Base-by-base conservation (phyloP, 2,113 vertebrate species). In the Eulemur macaco region DNA sequence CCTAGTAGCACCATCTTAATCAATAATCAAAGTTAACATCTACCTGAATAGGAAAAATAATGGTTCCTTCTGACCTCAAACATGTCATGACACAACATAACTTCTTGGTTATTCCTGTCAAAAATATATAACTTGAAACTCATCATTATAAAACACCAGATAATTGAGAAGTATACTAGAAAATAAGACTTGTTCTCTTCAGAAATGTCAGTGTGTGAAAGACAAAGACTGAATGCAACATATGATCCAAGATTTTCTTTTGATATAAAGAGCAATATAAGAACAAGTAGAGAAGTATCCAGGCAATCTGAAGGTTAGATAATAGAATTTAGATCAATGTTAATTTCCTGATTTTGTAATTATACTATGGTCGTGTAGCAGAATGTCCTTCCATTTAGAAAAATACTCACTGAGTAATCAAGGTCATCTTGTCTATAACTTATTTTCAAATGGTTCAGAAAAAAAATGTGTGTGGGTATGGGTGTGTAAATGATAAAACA, bases 371-470 rank as follows among this genome's bases (percentile, higher is more conserved):
- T 82, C 89, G 66, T 58, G 1, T 69, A 50, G 81, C 12, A 71
- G 15, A 86, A 89, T 73, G 13, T 37, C 11, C n/a, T 66, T 76
- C 31, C 76, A 52, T 91, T 81, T 64, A 52, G 68, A 83, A 83
- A 83, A 86, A 82, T 42, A 66, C 21, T 81, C 27, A 83, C 27
- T 71, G 42, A 92, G 23, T 63, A 86, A 54, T 64, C 56, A 60
- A 3, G 8, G 27, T 74, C 25, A 31, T 85, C 10, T 27, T 88
- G 52, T 63, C 12, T 56, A 0, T 94, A 81, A 80, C 9, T 90
- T 58, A 39, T 7, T 74, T 93, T 96, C 37, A 68, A 89, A 76
- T 89, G 39, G 11, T 80, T 94, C 52, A 92, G 47, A 71, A 83
- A 76, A 86, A 81, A 80, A 37, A 15, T 27, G 6, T 58, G 21